Evolutionary conservation across 2,113 vertebrate genomes (phyloP).

Genomic region (Equus przewalskii): DNA sequence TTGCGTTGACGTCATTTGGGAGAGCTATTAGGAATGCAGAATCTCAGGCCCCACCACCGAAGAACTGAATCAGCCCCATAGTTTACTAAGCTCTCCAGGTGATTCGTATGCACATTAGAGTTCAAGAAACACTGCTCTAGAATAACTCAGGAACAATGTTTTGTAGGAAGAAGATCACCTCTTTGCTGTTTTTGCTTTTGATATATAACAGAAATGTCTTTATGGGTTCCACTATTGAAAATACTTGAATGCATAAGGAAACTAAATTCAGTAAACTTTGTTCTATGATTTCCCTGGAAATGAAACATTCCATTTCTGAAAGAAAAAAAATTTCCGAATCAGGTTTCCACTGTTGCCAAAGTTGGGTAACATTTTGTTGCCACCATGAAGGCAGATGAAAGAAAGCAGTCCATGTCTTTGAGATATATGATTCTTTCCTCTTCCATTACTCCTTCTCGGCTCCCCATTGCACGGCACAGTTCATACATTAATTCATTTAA

Average conservation of each 20-base stretch:
- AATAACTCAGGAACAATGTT: not conserved
- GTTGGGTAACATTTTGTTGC: not conserved
- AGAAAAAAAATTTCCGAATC: not conserved
- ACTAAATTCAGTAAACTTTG: not conserved
- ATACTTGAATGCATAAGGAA: not conserved
- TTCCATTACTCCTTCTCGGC: not conserved
- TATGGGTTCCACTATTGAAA: not conserved
- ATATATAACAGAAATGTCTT: not conserved
- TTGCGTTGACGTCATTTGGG: not conserved
- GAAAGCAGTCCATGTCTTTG: not conserved
- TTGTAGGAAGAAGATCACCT: not conserved
- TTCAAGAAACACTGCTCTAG: not conserved
- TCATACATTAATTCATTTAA: not conserved
- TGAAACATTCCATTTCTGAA: not conserved
- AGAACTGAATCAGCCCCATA: not conserved
- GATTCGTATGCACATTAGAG: not conserved
- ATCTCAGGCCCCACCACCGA: not conserved
- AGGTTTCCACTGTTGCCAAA: not conserved
- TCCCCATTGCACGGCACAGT: not conserved
- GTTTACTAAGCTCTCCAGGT: not conserved
- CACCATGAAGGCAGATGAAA: not conserved
- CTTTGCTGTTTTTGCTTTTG: constrained; percentile 1
- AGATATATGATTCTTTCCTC: not conserved
- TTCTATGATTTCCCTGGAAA: constrained; percentile 39
- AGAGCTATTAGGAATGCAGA: not conserved